Percentiles rank a stretch among this genome's conserved stretches.
Evolutionary conservation across 1,140 invertebrate genomes (phyloP).

Genomic region (Vanessa tameamea): DNA sequence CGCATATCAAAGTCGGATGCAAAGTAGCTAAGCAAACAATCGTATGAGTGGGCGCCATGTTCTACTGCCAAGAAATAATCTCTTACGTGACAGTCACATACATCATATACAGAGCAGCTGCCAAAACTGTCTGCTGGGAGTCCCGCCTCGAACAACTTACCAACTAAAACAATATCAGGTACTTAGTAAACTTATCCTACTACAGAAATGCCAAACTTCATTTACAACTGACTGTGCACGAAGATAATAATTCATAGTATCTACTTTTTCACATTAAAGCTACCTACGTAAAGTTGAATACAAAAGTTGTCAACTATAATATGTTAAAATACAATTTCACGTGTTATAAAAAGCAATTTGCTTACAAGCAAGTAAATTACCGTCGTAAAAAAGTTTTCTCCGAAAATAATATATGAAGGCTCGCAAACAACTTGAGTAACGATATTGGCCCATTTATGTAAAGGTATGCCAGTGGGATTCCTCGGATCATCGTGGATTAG

Average conservation of each 20-base stretch:
- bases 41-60: slow-evolving; percentile 59
- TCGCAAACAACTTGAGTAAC: slow-evolving; percentile 36
- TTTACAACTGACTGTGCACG: slow-evolving; percentile 23
- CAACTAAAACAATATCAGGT: slow-evolving; percentile 71
- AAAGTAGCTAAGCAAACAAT: slow-evolving; percentile 63
- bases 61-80: slow-evolving; percentile 77
- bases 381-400: slow-evolving; percentile 9
- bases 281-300: not conserved
- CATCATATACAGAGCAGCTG: slow-evolving; percentile 68
- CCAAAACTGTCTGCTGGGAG: slow-evolving; percentile 70
- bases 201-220: slow-evolving; percentile 31
- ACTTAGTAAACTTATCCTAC: slow-evolving; percentile 61
- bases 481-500: slow-evolving; percentile 71
- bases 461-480: slow-evolving; percentile 67
- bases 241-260: slow-evolving; percentile 23
- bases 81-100: slow-evolving; percentile 75
- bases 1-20: slow-evolving; percentile 42
- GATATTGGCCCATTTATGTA: slow-evolving; percentile 58
- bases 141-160: slow-evolving; percentile 58
- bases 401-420: slow-evolving; percentile 24
- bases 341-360: not conserved
- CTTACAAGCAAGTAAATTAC: slow-evolving; percentile 15
- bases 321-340: not conserved
- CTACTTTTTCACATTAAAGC: not conserved
- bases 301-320: not conserved